Evolutionary conservation across 1,140 invertebrate genomes (phyloP), one percentile per base, ranked within the genome.

Genomic region (Drosophila pseudoananassae): DNA sequence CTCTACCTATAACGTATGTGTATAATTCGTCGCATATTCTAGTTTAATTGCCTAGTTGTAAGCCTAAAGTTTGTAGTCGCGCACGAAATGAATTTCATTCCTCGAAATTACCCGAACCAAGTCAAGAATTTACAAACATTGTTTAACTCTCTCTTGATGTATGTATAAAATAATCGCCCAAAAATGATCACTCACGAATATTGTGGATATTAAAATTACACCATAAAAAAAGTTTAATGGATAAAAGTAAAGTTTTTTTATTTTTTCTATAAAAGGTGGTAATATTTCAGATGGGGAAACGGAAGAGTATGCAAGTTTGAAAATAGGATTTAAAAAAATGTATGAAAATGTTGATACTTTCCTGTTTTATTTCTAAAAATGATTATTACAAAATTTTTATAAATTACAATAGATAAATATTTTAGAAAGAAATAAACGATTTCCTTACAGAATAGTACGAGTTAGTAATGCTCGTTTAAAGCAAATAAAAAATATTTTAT

Each of bases 171-270:
- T 83, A 82, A 53, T 61, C 78, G 38, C 61, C 45, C 36, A 60
- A 76, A 76, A 51, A 57, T 43, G 40, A 70, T 81, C 77, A 80
- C 66, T 80, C 81, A 76, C 76, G 68, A 85, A 66, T 84, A 84
- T 81, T 85, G 81, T 71, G 81, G 66, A 85, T 84, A 84, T 80
- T 76, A 76, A 76, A 75, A 47, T 47, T 49, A 76, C 55, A 76
- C 55, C 65, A 69, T 69, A 69, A 63, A 55, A 55, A 68, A 55
- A 55, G 43, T 65, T 53, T 36, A 68, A 36, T 31, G 29, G 23
- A 60, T 51, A 25, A 40, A 45, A 17, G 17, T 5, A 10, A 17
- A 14, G 53, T 4, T 23, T 29, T 57, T 56, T 43, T 12, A 43
- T 43, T 43, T 40, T 6, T 4, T 14, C n/a, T 15, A 17, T 9